Evolutionary conservation across 1,140 invertebrate species (phyloP).

Genomic region (Homarus americanus): DNA sequence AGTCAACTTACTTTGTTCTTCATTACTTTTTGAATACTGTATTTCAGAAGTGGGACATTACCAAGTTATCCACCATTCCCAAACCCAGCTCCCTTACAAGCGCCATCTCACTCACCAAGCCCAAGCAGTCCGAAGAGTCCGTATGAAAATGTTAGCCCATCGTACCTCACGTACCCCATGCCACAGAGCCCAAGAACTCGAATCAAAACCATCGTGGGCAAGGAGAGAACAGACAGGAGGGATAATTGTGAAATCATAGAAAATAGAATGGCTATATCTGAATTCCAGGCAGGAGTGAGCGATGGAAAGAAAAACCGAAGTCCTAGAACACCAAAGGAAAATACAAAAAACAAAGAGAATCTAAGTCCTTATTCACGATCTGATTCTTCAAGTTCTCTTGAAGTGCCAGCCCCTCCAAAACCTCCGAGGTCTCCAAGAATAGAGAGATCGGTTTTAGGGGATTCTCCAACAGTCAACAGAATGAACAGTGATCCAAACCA

Average conservation of each 20-base stretch:
- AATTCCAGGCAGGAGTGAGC: slow-evolving; percentile 34
- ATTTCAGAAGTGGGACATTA: slow-evolving; percentile 67
- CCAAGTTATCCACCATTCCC: slow-evolving; percentile 59
- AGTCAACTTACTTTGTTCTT: too few species aligned
- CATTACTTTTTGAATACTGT: neutral
- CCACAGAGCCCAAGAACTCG: slow-evolving; percentile 67
- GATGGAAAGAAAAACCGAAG: slow-evolving; percentile 56
- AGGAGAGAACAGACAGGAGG: slow-evolving; percentile 43
- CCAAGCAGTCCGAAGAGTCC: slow-evolving; percentile 69
- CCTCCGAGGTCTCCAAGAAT: slow-evolving; percentile 67
- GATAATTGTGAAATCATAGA: slow-evolving; percentile 67
- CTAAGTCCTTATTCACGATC: slow-evolving; percentile 44
- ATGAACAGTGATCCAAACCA: slow-evolving; percentile 26
- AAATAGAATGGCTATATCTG: slow-evolving; percentile 62
- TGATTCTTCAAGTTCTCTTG: slow-evolving; percentile 29
- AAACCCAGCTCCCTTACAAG: slow-evolving; percentile 45
- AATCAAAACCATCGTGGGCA: slow-evolving; percentile 66
- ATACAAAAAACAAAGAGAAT: slow-evolving; percentile 60
- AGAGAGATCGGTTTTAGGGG: slow-evolving; percentile 56
- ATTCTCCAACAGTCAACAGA: slow-evolving; percentile 55
- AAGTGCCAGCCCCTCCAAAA: slow-evolving; percentile 47
- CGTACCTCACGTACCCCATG: slow-evolving; percentile 60
- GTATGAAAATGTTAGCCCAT: slow-evolving; percentile 64
- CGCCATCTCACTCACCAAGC: slow-evolving; percentile 47
- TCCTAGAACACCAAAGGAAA: slow-evolving; percentile 46